Evolutionary conservation across 1,140 invertebrate genomes (phyloP).

Genomic region (Galleria mellonella): DNA sequence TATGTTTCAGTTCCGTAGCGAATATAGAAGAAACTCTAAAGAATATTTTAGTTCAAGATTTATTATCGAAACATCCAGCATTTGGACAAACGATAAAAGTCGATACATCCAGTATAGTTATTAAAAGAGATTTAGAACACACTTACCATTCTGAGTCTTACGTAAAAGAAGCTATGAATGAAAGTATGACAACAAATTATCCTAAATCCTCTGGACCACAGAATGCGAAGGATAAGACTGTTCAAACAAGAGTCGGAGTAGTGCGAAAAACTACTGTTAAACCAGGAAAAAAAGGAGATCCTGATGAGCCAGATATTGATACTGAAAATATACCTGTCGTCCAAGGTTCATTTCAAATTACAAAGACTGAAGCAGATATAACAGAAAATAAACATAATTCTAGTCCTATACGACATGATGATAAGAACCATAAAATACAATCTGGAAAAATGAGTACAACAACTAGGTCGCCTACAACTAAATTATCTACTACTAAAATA

Average conservation of each 20-base stretch:
- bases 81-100: conserved; percentile 80
- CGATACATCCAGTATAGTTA: conserved; percentile 77
- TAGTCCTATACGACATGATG: conserved; percentile 42
- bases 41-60: conserved; percentile 80
- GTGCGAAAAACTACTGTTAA: conserved; percentile 71
- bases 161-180: conserved; percentile 60
- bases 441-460: conserved; percentile 48
- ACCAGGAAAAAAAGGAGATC: conserved; percentile 46
- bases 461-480: conserved; percentile 49
- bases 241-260: conserved; percentile 66
- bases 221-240: conserved; percentile 59
- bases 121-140: conserved; percentile 77
- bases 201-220: conserved; percentile 37
- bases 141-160: conserved; percentile 65
- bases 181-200: conserved; percentile 47
- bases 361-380: conserved; percentile 77
- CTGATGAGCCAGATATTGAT: conserved; percentile 73
- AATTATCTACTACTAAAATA: conserved; percentile 47
- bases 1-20: conserved; percentile 74
- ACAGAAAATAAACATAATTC: conserved; percentile 74
- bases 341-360: conserved; percentile 78
- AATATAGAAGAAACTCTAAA: conserved; percentile 81
- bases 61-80: conserved; percentile 77
- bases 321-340: conserved; percentile 74
- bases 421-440: conserved; percentile 60